Evolutionary conservation across 2,888 invertebrate species (phyloP).

Genomic region (Linhomoeus sp.): DNA sequence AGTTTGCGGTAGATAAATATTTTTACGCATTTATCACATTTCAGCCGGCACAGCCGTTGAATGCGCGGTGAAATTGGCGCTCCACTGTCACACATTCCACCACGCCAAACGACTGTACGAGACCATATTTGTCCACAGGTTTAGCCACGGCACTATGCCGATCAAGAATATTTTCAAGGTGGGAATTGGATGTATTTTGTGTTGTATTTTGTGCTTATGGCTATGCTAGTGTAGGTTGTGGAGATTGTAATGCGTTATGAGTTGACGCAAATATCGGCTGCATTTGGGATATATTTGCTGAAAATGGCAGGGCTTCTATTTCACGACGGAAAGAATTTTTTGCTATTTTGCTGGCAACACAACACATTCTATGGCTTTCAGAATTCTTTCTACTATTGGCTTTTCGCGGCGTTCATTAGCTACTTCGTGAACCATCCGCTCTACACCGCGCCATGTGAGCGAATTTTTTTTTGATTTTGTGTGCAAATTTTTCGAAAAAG

Average conservation of each 20-base stretch:
- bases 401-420: slow-evolving; percentile 81
- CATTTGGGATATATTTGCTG: neutral
- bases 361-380: too few relatives aligned
- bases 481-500: neutral
- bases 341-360: too few relatives aligned
- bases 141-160: slow-evolving; percentile 96
- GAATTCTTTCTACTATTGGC: slow-evolving; percentile 93
- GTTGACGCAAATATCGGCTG: too few relatives aligned
- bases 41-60: slow-evolving; percentile 4
- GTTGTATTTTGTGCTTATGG: neutral
- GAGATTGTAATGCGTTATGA: too few relatives aligned
- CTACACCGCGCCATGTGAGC: slow-evolving; percentile 56
- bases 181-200: slow-evolving; percentile 1
- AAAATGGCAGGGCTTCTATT: neutral
- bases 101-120: slow-evolving; percentile 80
- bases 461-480: neutral
- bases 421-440: slow-evolving; percentile 90
- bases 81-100: slow-evolving; percentile 66
- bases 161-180: slow-evolving; percentile 68
- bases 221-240: too few relatives aligned
- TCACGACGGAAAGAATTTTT: too few relatives aligned
- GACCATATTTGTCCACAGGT: slow-evolving; percentile 86
- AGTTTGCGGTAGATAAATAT: neutral
- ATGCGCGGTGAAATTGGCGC: slow-evolving; percentile 48
- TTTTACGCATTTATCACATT: neutral